Percentiles rank a stretch among this genome's conserved stretches.
Conservation (phyloP, 2,888 invertebrate genomes). For the Ophion ellenae region DNA sequence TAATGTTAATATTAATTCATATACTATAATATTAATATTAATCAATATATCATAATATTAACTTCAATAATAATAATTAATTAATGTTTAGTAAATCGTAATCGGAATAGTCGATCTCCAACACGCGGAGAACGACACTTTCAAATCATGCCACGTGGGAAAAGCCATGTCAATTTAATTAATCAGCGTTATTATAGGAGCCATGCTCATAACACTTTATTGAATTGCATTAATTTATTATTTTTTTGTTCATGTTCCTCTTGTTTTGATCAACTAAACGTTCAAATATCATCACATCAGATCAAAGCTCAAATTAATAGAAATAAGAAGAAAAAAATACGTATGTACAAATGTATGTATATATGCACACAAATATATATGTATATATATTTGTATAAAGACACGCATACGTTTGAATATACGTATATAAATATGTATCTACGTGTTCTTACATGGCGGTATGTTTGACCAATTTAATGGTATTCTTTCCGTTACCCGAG, state of each 20-base stretch:
- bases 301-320: slow-evolving; percentile 62
- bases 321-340: slow-evolving; percentile 4
- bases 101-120: not conserved
- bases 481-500: slow-evolving; percentile 83
- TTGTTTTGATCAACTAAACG: slow-evolving; percentile 56
- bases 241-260: slow-evolving; percentile 30
- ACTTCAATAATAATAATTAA: not conserved
- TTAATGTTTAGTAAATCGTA: not conserved
- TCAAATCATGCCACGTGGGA: slow-evolving; percentile 78
- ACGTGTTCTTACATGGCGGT: slow-evolving; percentile 81
- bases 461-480: slow-evolving; percentile 84
- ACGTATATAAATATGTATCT: slow-evolving; percentile 39
- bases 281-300: slow-evolving; percentile 22
- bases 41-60: slow-evolving; percentile 6
- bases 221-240: slow-evolving; percentile 1
- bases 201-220: slow-evolving; percentile 66
- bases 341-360: slow-evolving; percentile 27
- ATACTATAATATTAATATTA: too few species aligned
- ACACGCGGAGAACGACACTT: slow-evolving; percentile 17
- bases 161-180: slow-evolving; percentile 77
- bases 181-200: slow-evolving; percentile 53
- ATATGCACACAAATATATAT: too few species aligned
- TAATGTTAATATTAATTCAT: too few species aligned
- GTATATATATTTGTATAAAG: not conserved
- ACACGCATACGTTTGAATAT: slow-evolving; percentile 19